Evolutionary conservation across 2,888 invertebrate genomes (phyloP).

Genomic region (Saturnia pavonia): DNA sequence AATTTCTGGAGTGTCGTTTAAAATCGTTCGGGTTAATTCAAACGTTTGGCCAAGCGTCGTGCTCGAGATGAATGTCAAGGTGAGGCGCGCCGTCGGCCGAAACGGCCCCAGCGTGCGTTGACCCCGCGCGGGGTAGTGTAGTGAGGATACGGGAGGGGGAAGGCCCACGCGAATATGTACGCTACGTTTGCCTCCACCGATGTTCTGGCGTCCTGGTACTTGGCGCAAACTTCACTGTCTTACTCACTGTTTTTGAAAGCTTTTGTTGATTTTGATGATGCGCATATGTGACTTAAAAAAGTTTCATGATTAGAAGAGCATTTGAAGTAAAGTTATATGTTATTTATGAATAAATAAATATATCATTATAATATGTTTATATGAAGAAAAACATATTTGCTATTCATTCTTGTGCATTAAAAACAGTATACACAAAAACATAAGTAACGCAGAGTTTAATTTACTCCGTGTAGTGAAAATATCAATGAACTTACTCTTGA

Average conservation of each 20-base stretch:
- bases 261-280: background rate
- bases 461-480: no score
- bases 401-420: no score
- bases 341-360: no score
- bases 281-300: no score
- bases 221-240: conserved; percentile 48
- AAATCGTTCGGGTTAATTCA: conserved; percentile 68
- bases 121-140: conserved; percentile 59
- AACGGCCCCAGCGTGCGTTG: conserved; percentile 76
- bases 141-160: conserved; percentile 54
- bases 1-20: conserved; percentile 46
- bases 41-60: conserved; percentile 73
- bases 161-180: conserved; percentile 78
- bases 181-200: conserved; percentile 68
- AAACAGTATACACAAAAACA: no score
- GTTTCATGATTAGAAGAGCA: no score
- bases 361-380: no score
- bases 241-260: conserved; percentile 33
- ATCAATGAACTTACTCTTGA: no score
- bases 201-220: conserved; percentile 70
- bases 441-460: no score
- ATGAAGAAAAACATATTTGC: no score
- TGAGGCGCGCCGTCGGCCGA: conserved; percentile 79
- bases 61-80: conserved; percentile 81
- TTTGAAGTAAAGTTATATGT: no score